Base-by-base conservation (phyloP, 2,797 vertebrate species). In the Sebastes alutus region DNA sequence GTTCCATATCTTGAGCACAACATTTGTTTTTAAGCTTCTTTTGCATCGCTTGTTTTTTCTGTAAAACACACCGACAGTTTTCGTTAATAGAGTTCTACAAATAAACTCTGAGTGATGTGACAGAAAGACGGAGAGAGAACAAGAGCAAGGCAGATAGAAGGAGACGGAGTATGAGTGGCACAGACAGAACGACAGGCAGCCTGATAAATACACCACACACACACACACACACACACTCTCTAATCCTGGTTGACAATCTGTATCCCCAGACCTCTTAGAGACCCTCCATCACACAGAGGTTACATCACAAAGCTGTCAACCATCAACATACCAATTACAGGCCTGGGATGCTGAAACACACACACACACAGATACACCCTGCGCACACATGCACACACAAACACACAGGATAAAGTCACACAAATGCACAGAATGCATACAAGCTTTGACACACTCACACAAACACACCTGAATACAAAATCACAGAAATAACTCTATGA, bases 171-270 rank as follows among this genome's bases (percentile, higher is more conserved):
- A 4, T 13, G 61, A 77, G 74, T 18, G 71, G 42, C 60, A 38
- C 35, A 38, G 35, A 75, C 46, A 69, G 62, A 77, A 66, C 4
- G 33, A 78, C 68, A 78, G 67, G 7, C 25, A 46, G 61, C 10
- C 71, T 49, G 75, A 75, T 33, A 68, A n/a, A 71, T 1, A 78
- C 25, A 63, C 2, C 66, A 61, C 72, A 58, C 64, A 33, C 33
- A 61, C 58, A 75, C 69, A 58, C 67, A 61, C 56, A 75, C 69
- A 52, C 67, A 4, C 63, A 30, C 7, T 9, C 75, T 73, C 63
- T 83, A 88, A 89, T 85, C 86, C 82, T 83, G 52, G 54, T 74
- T 83, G 86, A 87, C 88, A 86, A 83, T 87, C 79, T 84, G 82
- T 74, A 87, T 84, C 87, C 88, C 3, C 64, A 85, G 72, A 90